Evolutionary conservation across 2,888 invertebrate species (phyloP).

Genomic region (Drosophila putrida): DNA sequence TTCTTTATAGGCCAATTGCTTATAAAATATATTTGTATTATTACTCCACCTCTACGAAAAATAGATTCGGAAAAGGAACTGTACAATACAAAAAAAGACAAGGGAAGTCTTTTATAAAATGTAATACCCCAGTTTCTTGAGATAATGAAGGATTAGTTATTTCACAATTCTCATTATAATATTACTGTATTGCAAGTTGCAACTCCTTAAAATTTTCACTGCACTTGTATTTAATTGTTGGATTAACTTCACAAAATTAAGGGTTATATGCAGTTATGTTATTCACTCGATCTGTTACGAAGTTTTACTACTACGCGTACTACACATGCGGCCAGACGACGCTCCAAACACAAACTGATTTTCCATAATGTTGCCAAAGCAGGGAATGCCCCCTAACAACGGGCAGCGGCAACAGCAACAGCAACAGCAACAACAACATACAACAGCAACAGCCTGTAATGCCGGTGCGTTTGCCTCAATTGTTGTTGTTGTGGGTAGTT

Average conservation of each 20-base stretch:
- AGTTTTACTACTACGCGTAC: constrained; percentile 16
- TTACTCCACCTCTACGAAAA: background rate
- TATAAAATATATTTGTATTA: too few relatives aligned
- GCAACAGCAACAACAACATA: constrained; percentile 42
- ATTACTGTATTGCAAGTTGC: background rate
- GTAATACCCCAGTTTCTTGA: background rate
- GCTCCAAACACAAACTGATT: constrained; percentile 81
- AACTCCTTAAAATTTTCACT: constrained; percentile 7
- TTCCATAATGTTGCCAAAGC: constrained; percentile 76
- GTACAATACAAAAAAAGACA: background rate
- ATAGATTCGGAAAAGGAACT: background rate
- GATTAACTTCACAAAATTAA: constrained; percentile 14
- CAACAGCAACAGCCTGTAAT: constrained; percentile 57
- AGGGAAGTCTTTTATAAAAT: background rate
- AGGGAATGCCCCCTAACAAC: constrained; percentile 81
- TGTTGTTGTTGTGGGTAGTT: constrained; percentile 32
- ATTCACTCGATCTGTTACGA: constrained; percentile 21
- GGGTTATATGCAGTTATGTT: constrained; percentile 26
- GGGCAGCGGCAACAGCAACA: constrained; percentile 54
- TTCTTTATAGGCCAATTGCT: too few relatives aligned
- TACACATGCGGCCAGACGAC: constrained; percentile 65
- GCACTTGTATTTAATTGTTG: constrained; percentile 2
- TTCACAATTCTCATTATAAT: background rate
- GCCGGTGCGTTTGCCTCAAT: background rate
- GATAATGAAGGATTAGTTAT: background rate